These are phyloP conservation scores for Rhodinocichla rosea DNA, from an alignment of 2,113 vertebrate species.

Conservation along the genomic window DNA sequence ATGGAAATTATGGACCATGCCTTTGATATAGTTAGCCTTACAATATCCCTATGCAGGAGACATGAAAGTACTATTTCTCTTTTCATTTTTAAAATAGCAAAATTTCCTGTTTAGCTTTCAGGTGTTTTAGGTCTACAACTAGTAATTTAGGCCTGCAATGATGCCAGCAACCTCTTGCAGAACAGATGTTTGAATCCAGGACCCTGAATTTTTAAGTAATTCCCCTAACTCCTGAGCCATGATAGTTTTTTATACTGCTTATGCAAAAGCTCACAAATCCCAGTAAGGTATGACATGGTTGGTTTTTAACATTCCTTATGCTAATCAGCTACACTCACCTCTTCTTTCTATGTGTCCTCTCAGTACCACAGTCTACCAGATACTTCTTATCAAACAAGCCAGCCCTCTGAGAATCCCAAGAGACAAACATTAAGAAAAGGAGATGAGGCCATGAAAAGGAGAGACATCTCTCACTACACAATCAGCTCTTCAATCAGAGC, in stretches of 20 bases:
- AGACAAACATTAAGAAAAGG: neutral
- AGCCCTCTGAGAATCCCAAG: neutral
- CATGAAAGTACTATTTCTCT: neutral
- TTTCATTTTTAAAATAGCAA: neutral
- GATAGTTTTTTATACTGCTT: neutral
- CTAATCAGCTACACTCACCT: neutral
- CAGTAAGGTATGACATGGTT: fast-evolving
- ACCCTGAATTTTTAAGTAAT: neutral
- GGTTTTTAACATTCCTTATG: neutral
- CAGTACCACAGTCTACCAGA: neutral
- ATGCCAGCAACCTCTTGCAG: neutral
- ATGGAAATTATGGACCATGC: neutral
- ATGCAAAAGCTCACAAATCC: neutral
- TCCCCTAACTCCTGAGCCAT: neutral
- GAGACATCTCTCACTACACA: neutral
- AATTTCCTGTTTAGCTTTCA: neutral
- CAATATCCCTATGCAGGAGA: neutral
- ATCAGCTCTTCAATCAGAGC: neutral
- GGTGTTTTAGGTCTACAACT: neutral
- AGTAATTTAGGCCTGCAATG: neutral
- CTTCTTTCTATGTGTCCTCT: neutral
- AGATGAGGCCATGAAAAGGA: neutral
- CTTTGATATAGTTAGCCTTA: neutral
- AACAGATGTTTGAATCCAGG: neutral
- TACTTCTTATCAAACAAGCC: neutral